Evolutionary conservation across 2,113 vertebrate species (phyloP).

Genomic region (Physeter macrocephalus): DNA sequence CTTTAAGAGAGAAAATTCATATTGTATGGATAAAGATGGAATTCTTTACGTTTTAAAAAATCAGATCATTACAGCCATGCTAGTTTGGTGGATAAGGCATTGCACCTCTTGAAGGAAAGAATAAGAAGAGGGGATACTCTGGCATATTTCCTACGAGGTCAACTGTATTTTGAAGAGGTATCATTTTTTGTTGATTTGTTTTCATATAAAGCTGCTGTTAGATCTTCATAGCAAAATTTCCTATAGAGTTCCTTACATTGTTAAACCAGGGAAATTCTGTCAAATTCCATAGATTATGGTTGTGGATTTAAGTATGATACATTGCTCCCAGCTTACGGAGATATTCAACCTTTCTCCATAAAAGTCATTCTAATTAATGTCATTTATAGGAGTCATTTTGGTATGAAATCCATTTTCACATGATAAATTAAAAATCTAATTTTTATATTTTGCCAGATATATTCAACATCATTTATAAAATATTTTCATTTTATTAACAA

Average conservation of each 20-base stretch:
- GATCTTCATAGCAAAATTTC: neutral
- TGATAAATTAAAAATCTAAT: neutral
- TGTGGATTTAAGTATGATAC: neutral
- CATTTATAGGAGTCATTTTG: neutral
- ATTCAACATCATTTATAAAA: neutral
- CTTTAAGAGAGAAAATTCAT: neutral
- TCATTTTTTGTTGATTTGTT: conserved; percentile 17
- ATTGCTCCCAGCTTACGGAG: neutral
- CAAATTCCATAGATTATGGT: neutral
- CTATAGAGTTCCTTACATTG: neutral
- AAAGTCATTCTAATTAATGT: neutral
- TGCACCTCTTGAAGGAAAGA: conserved; percentile 64
- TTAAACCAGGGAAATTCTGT: neutral
- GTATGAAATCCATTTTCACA: neutral
- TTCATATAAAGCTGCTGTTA: neutral
- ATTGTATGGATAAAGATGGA: neutral
- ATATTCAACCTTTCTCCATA: neutral
- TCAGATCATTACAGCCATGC: conserved; percentile 42
- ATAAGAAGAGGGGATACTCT: conserved; percentile 67
- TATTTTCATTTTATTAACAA: neutral
- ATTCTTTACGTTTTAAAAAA: conserved; percentile 22
- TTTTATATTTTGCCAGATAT: neutral
- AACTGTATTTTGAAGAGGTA: conserved; percentile 85
- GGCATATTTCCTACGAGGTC: conserved; percentile 83
- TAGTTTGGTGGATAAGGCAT: conserved; percentile 53